Evolutionary conservation across 2,113 vertebrate species (phyloP).

Genomic region (Corythornis madagascariensis): DNA sequence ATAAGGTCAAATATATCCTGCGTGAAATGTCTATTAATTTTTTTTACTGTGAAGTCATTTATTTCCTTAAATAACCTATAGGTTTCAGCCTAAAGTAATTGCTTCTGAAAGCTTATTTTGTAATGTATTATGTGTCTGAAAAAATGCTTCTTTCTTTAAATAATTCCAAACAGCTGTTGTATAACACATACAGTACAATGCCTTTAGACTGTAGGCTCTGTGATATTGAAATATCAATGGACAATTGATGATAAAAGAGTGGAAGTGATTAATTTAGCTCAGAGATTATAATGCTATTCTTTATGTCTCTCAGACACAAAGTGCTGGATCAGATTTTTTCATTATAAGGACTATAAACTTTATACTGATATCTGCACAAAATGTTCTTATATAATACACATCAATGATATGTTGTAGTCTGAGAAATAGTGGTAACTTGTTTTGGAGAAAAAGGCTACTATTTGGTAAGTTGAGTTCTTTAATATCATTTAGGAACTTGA

Average conservation of each 20-base stretch:
- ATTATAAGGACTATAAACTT: slow-evolving; percentile 36
- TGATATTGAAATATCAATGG: slow-evolving; percentile 37
- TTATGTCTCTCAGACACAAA: slow-evolving; percentile 20
- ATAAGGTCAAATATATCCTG: not conserved
- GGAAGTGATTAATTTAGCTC: slow-evolving; percentile 32
- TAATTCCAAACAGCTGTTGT: slow-evolving; percentile 32
- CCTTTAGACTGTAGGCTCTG: slow-evolving; percentile 6
- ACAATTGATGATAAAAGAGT: slow-evolving; percentile 24
- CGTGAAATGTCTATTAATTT: not conserved
- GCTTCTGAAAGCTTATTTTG: slow-evolving; percentile 39
- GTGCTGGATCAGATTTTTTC: slow-evolving; percentile 2
- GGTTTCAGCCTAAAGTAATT: slow-evolving; percentile 31
- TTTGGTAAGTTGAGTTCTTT: slow-evolving; percentile 20
- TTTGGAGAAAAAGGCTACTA: not conserved
- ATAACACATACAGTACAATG: slow-evolving; percentile 17
- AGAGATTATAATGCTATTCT: slow-evolving; percentile 1
- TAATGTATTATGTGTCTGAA: slow-evolving; percentile 21
- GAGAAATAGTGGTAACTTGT: not conserved
- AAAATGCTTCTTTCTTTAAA: slow-evolving; percentile 22
- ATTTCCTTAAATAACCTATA: not conserved
- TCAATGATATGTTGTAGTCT: slow-evolving; percentile 24
- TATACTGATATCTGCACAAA: not conserved
- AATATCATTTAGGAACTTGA: not conserved
- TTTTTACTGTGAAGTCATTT: not conserved
- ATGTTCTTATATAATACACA: not conserved